Evolutionary conservation across 1,140 invertebrate genomes (phyloP), one percentile per base, ranked within the genome.

Genomic region (Ptiloglossa arizonensis): DNA sequence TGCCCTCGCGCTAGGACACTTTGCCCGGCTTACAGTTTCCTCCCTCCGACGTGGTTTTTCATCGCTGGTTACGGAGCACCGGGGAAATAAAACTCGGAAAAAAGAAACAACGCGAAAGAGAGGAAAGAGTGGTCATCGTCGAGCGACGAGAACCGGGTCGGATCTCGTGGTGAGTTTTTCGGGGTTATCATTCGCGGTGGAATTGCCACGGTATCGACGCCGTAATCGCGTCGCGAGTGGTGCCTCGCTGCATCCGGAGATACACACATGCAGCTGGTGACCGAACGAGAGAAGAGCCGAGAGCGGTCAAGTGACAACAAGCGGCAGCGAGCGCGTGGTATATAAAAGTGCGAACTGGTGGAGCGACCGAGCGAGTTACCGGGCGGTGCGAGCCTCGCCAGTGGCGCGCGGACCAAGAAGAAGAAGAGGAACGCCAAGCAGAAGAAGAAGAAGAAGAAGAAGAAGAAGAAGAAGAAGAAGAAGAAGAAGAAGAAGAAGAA

Each of bases 251-350:
- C 79, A 73, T 85, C 48, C 59, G 64, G 59, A 68, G 82, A 85
- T 82, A 82, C 75, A 60, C 52, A n/a, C 2, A 8, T n/a, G 79
- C 78, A 59, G 62, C 64, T 81, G 57, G 73, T 85, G 82, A 81
- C 38, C 79, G 72, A 82, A 56, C 72, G 67, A 67, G 67, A 60
- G 50, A 72, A 57, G 29, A 68, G 35, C 79, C 44, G n/a, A 64
- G 75, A 48, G 48, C 73, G 73, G 64, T 68, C 73, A 59, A 75
- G 64, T 69, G 64, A 69, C 73, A 76, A 69, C 54, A 56, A 52
- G 52, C 52, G 17, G 22, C 35, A 29, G 15, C 24, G 48, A 66
- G 52, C 32, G 76, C 60, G 48, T 76, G 72, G 38, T 60, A 46
- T 64, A 69, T 68, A 76, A 76, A 76, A 76, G 73, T 76, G 73